Evolutionary conservation across 2,888 invertebrate genomes (phyloP), one percentile per base, ranked within the genome.

Genomic region (Metalampra italica): DNA sequence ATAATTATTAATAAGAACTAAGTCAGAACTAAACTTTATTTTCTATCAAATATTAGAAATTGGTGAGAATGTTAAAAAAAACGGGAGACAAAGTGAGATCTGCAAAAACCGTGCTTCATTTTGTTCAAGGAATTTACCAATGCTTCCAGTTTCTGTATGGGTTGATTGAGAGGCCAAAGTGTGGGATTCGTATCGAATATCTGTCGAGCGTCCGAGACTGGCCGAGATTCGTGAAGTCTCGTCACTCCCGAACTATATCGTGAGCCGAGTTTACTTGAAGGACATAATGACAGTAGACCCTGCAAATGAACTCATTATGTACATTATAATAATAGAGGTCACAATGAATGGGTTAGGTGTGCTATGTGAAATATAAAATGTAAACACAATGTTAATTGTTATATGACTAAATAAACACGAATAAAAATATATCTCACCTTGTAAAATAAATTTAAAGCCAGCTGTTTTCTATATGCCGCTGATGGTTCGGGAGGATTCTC

Each of bases 141-240:
- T 7, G 74, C 92, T 68, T 93, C 94, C 4, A 93, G 55, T 78
- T 95, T 95, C 0, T 91, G 88, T 38, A 94, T 71, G 0, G 94
- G 92, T 64, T 94, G 80, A 55, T 91, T 93, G 30, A 94, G 59
- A 0, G 95, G 94, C 91, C 92, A 94, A 37, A 92, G 56, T 0
- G 83, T 77, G 46, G 91, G 85, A 56, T 94, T 90, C 0, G 92
- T 92, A 45, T 92, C 91, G 64, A 89, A 94, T 29, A 89, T 85
- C 68, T 94, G 94, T 39, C 74, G 82, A 0, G 91, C 94, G 4
- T 87, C 82, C 0, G 93, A 93, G 9, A 51, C 55, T 8, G 55
- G 59, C 0, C 70, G 54, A 5, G 56, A 53, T n/a, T 60, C 59
- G 8, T 37, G 14, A 30, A 39, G 29, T 9, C 11, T 47, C 9